A percentile compares a stretch with the other conserved stretches of the same genome.
phyloP scores from a whole-genome alignment of 2,888 invertebrate species.

The Himalopsyche kuldschensis region DNA sequence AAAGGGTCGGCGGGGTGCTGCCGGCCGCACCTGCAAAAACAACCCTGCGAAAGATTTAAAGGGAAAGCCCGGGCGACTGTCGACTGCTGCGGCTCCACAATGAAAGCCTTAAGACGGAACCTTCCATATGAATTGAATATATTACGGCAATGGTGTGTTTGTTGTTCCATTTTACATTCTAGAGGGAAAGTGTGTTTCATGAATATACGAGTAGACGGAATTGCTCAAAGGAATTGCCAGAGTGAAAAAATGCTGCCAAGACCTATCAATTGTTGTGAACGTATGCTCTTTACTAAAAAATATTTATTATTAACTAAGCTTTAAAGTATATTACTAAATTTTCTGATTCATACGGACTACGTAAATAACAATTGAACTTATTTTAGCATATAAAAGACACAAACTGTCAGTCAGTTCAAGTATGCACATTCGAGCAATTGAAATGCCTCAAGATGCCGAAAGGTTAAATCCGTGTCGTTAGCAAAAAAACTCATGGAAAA shows the following conservation, averaged over 20 bases:
- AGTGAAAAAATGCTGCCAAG: background rate
- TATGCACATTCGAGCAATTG: no score
- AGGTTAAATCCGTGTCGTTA: no score
- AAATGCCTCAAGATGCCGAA: no score
- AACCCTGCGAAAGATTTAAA: background rate
- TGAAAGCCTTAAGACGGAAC: background rate
- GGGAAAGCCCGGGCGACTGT: background rate
- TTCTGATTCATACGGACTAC: no score
- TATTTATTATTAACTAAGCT: no score
- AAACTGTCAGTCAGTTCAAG: no score
- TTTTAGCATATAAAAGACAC: no score
- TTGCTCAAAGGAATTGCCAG: background rate
- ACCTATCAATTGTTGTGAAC: no score
- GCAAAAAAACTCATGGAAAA: no score
- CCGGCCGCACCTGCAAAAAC: slow-evolving; percentile 1
- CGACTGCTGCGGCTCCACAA: background rate
- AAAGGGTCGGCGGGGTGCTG: background rate
- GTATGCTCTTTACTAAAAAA: no score
- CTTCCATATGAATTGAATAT: background rate
- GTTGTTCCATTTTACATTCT: background rate
- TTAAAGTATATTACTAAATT: no score
- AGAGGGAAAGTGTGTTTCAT: background rate
- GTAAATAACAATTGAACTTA: no score
- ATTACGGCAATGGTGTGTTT: background rate
- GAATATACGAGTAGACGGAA: background rate